A percentile compares a stretch with the other conserved stretches of the same genome.
These are phyloP conservation scores for Petrocephalus sullivani DNA, from an alignment of 2,797 vertebrate species.

Conservation along the genomic window DNA sequence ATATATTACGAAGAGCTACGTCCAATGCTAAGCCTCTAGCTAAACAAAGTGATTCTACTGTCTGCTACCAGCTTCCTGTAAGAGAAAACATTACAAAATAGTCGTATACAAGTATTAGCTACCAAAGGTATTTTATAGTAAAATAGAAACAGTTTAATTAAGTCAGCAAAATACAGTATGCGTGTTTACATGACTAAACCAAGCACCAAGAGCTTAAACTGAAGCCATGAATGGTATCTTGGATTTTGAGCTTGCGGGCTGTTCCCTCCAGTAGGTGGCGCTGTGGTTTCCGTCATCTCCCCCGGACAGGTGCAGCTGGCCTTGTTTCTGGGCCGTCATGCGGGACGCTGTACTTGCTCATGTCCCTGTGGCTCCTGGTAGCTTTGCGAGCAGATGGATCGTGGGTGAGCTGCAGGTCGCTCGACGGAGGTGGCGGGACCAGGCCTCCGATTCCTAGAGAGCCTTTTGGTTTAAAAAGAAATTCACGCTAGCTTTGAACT, in stretches of 20 bases:
- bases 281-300: background rate
- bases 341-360: background rate
- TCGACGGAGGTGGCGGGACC: background rate
- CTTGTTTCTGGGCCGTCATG: background rate
- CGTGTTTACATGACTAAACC: background rate
- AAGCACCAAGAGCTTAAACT: background rate
- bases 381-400: background rate
- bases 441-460: background rate
- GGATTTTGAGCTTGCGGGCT: background rate
- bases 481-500: background rate
- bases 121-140: background rate
- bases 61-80: background rate
- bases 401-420: background rate
- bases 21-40: background rate
- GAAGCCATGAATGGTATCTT: background rate
- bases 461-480: background rate
- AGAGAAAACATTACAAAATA: background rate
- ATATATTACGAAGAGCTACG: background rate
- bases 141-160: background rate
- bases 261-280: background rate
- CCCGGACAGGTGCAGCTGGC: background rate
- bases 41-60: background rate
- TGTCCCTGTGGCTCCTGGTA: background rate
- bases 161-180: background rate
- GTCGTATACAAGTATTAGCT: background rate